Evolutionary conservation across 1,140 invertebrate species (phyloP).

Genomic region (Dendroctonus valens): DNA sequence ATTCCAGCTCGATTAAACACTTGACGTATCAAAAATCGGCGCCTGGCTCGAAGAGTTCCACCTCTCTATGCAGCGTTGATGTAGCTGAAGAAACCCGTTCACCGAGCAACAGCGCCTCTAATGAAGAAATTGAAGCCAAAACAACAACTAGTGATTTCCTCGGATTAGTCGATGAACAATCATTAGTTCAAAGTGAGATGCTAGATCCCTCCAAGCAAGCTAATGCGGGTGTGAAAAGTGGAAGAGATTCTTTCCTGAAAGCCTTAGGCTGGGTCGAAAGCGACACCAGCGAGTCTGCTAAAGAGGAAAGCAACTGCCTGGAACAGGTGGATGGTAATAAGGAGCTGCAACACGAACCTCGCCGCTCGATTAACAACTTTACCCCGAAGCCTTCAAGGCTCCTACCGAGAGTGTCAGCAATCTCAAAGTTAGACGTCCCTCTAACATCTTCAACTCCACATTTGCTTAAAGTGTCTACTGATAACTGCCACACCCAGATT

Average conservation of each 20-base stretch:
- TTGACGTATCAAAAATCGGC: slow-evolving; percentile 37
- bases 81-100: no score
- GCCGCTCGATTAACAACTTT: background rate
- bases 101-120: background rate
- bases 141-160: slow-evolving; percentile 30
- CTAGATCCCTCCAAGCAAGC: no score
- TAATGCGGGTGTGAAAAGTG: background rate
- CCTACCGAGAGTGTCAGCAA: background rate
- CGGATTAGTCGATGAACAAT: slow-evolving; percentile 11
- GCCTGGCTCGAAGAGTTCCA: no score
- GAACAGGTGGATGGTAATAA: no score
- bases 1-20: slow-evolving; percentile 39
- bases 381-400: slow-evolving; percentile 12
- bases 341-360: no score
- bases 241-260: slow-evolving; percentile 37
- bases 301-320: no score
- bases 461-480: background rate
- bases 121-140: slow-evolving; percentile 10
- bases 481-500: slow-evolving; percentile 2
- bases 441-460: slow-evolving; percentile 11
- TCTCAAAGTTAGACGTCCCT: background rate
- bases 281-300: slow-evolving; percentile 3
- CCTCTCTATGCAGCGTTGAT: no score
- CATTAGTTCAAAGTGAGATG: no score
- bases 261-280: slow-evolving; percentile 35